Evolutionary conservation across 2,113 vertebrate genomes (phyloP).

Genomic region (Ibidorhyncha struthersii): DNA sequence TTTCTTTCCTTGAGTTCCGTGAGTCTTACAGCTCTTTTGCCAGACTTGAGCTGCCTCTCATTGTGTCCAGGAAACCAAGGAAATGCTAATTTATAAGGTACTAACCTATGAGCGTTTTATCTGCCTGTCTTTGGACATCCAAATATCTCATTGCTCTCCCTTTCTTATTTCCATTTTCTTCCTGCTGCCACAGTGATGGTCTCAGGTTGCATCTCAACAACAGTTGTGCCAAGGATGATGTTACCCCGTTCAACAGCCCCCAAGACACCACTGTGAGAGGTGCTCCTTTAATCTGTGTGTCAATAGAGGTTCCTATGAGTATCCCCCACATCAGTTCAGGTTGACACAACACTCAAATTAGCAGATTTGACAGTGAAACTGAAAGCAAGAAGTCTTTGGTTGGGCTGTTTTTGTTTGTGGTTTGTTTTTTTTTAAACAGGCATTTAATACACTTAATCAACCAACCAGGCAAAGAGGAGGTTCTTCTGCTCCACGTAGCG

Average conservation of each 20-base stretch:
- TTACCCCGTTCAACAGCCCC: not conserved
- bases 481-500: accelerated
- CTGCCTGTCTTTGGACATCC: not conserved
- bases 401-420: not conserved
- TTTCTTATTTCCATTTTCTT: not conserved
- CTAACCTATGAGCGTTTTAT: not conserved
- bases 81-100: not conserved
- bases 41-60: not conserved
- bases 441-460: not conserved
- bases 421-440: not conserved
- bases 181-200: not conserved
- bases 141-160: not conserved
- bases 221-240: not conserved
- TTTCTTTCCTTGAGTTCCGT: not conserved
- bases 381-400: not conserved
- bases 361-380: not conserved
- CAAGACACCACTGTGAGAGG: not conserved
- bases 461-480: not conserved
- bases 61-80: not conserved
- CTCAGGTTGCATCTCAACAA: not conserved
- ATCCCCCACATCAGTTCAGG: not conserved
- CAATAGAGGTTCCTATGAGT: not conserved
- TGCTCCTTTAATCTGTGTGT: not conserved
- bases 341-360: not conserved
- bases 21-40: not conserved